phyloP scores from a whole-genome alignment of 2,888 invertebrate genomes.

The Gandaritis pyraliata region DNA sequence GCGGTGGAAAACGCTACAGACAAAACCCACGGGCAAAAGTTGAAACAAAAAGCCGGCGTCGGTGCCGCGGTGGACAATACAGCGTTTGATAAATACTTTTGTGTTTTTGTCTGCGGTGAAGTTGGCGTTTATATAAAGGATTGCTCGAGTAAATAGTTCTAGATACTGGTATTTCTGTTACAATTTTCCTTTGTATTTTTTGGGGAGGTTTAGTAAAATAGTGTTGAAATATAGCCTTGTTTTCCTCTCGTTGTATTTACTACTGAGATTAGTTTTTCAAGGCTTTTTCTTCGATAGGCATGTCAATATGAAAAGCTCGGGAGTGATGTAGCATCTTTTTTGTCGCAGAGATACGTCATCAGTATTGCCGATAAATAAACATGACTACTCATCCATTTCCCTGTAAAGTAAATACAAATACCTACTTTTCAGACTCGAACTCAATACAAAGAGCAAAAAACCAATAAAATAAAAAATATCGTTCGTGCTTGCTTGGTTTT shows the following conservation, averaged over 20 bases:
- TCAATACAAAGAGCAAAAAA: too few species aligned
- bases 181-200: conserved; percentile 1
- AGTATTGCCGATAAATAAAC: too few species aligned
- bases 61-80: conserved; percentile 48
- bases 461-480: too few species aligned
- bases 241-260: neutral
- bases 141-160: conserved; percentile 12
- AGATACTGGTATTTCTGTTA: conserved; percentile 2
- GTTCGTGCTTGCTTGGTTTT: too few species aligned
- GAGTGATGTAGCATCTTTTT: too few species aligned
- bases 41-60: conserved; percentile 53
- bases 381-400: too few species aligned
- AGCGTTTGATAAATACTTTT: conserved; percentile 49
- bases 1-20: conserved; percentile 43
- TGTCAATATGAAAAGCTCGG: neutral
- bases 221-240: neutral
- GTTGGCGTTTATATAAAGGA: conserved; percentile 14
- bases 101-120: conserved; percentile 23
- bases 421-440: too few species aligned
- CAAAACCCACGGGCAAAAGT: conserved; percentile 56
- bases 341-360: too few species aligned
- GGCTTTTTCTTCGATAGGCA: neutral
- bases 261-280: too few species aligned
- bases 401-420: too few species aligned
- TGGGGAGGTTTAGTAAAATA: neutral